A percentile compares a stretch with the other conserved stretches of the same genome.
These are phyloP conservation scores for Tetramorium parvispinum DNA, from an alignment of 1,140 invertebrate genomes.

Conservation along the genomic window DNA sequence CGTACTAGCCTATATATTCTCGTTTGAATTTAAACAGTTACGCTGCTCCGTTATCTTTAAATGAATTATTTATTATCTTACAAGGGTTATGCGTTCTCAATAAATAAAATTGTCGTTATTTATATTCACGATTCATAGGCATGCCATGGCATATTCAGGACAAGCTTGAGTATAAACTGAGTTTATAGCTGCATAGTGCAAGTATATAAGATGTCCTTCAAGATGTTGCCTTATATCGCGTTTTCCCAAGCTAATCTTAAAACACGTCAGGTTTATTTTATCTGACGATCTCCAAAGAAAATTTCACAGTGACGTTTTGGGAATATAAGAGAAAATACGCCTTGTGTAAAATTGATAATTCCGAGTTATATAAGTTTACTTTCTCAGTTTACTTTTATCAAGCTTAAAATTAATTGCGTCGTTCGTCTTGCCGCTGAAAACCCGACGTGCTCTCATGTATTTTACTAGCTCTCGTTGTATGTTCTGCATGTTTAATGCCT, in stretches of 20 bases:
- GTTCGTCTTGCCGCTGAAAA: constrained; percentile 4
- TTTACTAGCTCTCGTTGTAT: neutral
- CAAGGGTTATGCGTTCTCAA: neutral
- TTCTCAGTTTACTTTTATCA: neutral
- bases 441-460: neutral
- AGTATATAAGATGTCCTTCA: constrained; percentile 43
- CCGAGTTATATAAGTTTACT: neutral
- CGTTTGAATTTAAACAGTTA: constrained; percentile 8
- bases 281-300: constrained; percentile 7
- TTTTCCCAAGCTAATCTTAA: constrained; percentile 27
- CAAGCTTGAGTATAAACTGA: constrained; percentile 24
- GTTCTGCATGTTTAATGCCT: constrained; percentile 6
- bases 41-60: neutral
- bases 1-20: neutral
- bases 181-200: constrained; percentile 5
- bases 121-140: constrained; percentile 26
- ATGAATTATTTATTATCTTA: constrained; percentile 28
- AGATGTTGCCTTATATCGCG: constrained; percentile 23
- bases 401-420: constrained; percentile 4
- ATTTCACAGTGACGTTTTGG: neutral
- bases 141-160: constrained; percentile 26
- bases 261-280: constrained; percentile 37
- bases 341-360: neutral
- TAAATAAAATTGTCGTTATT: constrained; percentile 48
- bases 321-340: neutral